These are phyloP conservation scores for Heliornis fulica DNA, from an alignment of 2,113 vertebrate species.

Conservation along the genomic window DNA sequence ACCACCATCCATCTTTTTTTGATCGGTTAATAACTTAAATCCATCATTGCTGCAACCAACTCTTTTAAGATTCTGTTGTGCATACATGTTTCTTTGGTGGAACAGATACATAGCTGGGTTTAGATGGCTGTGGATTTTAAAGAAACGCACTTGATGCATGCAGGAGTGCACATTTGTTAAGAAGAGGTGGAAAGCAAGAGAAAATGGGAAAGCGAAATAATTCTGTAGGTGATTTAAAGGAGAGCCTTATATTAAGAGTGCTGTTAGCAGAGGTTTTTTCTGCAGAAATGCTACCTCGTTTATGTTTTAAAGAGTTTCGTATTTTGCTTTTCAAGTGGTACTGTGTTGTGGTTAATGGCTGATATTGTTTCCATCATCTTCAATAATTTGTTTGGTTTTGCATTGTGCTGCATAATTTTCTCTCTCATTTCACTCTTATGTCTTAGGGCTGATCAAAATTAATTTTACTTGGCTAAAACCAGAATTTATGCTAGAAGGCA, in stretches of 20 bases:
- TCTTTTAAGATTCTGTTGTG: constrained; percentile 73
- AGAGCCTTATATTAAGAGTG: not conserved
- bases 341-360: not conserved
- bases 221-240: constrained; percentile 7
- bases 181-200: not conserved
- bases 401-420: not conserved
- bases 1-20: constrained; percentile 96
- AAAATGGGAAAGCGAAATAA: not conserved
- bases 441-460: not conserved
- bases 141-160: not conserved
- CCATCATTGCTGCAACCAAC: constrained; percentile 89
- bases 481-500: not conserved
- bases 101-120: constrained; percentile 33
- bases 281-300: not conserved
- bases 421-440: not conserved
- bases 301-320: not conserved
- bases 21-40: constrained; percentile 99
- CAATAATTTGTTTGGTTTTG: not conserved
- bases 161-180: not conserved
- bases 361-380: not conserved
- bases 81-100: constrained; percentile 69
- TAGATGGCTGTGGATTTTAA: constrained; percentile 37
- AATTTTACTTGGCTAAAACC: not conserved
- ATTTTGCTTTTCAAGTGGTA: not conserved
- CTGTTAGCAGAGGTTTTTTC: not conserved